Evolutionary conservation across 2,888 invertebrate species (phyloP).

Genomic region (Lamellibrachia columna): DNA sequence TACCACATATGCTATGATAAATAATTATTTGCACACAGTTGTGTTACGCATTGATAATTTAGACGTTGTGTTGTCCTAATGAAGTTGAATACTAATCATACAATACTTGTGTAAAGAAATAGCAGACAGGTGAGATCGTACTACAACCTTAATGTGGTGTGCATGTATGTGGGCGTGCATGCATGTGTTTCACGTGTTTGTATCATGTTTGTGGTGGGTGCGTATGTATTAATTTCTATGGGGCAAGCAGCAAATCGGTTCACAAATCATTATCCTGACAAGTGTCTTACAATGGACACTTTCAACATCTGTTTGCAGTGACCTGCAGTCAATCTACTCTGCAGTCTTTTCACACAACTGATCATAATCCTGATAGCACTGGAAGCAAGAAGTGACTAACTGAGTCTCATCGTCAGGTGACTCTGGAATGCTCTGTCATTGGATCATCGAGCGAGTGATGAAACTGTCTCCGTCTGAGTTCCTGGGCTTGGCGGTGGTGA

Average conservation of each 20-base stretch:
- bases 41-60: constrained; percentile 20
- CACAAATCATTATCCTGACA: too few species aligned
- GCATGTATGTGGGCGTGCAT: constrained; percentile 18
- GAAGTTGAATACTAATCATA: not conserved
- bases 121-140: not conserved
- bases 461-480: not conserved
- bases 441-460: not conserved
- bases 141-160: not conserved
- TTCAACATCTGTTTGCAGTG: too few species aligned
- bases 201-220: too few species aligned
- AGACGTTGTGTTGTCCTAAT: not conserved
- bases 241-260: too few species aligned
- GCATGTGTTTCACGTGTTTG: not conserved
- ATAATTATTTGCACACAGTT: not conserved
- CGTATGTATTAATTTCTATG: too few species aligned
- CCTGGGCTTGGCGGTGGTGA: not conserved
- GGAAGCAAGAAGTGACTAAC: not conserved
- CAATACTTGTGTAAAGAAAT: not conserved
- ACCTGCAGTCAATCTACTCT: too few species aligned
- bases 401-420: not conserved
- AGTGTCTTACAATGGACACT: too few species aligned
- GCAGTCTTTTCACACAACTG: too few species aligned
- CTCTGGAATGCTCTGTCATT: not conserved
- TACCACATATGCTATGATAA: not conserved
- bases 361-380: not conserved